These are phyloP conservation scores for Tyto alba DNA, from an alignment of 2,113 vertebrate species.

Conservation along the genomic window DNA sequence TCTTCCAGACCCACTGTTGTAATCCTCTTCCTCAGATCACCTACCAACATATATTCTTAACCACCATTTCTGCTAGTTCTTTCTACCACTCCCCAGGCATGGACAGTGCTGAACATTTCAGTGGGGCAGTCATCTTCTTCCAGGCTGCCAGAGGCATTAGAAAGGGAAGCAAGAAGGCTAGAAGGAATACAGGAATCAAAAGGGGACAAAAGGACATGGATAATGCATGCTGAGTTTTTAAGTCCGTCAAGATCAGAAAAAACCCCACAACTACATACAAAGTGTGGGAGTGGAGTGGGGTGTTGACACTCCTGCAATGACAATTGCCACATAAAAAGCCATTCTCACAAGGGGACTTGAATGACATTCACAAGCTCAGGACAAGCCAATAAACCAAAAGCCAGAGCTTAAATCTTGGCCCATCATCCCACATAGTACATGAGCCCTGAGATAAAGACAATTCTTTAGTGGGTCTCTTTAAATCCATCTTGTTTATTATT, in stretches of 20 bases:
- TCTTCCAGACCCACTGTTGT: neutral
- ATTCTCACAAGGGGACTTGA: neutral
- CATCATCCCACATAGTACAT: neutral
- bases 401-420: neutral
- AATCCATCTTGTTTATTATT: neutral
- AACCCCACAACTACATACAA: neutral
- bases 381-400: neutral
- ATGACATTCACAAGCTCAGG: neutral
- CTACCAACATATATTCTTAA: neutral
- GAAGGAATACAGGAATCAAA: neutral
- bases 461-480: neutral
- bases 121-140: neutral
- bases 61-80: neutral
- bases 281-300: fast-evolving
- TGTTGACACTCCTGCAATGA: neutral
- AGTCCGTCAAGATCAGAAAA: neutral
- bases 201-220: neutral
- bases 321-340: neutral
- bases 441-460: neutral
- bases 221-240: neutral
- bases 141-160: neutral
- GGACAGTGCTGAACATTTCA: neutral
- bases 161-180: neutral
- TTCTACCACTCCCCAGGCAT: neutral
- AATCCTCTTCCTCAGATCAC: neutral